A percentile compares a stretch with the other conserved stretches of the same genome.
Evolutionary conservation across 2,888 invertebrate genomes (phyloP).

Genomic region (Hirtodrosophila duncani): DNA sequence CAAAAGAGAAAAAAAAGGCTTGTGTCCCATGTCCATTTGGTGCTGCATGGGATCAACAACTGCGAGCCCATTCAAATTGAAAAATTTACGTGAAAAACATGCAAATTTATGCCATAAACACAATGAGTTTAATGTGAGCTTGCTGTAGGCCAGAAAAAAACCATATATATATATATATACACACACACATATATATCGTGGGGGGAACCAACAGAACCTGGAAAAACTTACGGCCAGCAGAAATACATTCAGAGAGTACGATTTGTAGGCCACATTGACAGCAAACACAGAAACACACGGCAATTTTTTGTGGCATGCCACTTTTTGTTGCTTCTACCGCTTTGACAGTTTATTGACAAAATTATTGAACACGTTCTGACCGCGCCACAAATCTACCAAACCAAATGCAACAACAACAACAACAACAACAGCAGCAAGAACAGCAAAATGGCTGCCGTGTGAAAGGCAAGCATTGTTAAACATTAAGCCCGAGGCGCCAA

Average conservation of each 20-base stretch:
- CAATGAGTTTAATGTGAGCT: slow-evolving; percentile 69
- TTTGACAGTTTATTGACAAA: slow-evolving; percentile 60
- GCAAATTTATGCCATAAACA: slow-evolving; percentile 74
- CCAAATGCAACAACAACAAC: neutral
- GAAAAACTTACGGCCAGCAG: slow-evolving; percentile 53
- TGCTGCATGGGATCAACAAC: neutral
- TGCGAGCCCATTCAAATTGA: slow-evolving; percentile 63
- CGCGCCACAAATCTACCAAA: slow-evolving; percentile 38
- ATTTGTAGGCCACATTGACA: slow-evolving; percentile 55
- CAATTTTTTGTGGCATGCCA: slow-evolving; percentile 27
- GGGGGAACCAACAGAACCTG: slow-evolving; percentile 36
- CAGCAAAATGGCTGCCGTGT: slow-evolving; percentile 36
- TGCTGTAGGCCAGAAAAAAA: slow-evolving; percentile 19
- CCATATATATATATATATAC: neutral
- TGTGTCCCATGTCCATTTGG: slow-evolving; percentile 9
- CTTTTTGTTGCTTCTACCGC: slow-evolving; percentile 1
- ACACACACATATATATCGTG: slow-evolving; percentile 10
- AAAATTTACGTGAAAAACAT: slow-evolving; percentile 72
- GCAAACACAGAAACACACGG: slow-evolving; percentile 14
- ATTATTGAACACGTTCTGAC: slow-evolving; percentile 70
- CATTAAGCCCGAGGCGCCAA: neutral
- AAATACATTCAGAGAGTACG: slow-evolving; percentile 59
- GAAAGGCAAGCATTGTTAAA: slow-evolving; percentile 9
- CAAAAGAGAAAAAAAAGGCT: slow-evolving; percentile 32
- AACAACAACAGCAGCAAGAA: slow-evolving; percentile 3